These are phyloP conservation scores for Hemiscyllium ocellatum DNA, from an alignment of 2,113 vertebrate genomes.

Conservation along the genomic window DNA sequence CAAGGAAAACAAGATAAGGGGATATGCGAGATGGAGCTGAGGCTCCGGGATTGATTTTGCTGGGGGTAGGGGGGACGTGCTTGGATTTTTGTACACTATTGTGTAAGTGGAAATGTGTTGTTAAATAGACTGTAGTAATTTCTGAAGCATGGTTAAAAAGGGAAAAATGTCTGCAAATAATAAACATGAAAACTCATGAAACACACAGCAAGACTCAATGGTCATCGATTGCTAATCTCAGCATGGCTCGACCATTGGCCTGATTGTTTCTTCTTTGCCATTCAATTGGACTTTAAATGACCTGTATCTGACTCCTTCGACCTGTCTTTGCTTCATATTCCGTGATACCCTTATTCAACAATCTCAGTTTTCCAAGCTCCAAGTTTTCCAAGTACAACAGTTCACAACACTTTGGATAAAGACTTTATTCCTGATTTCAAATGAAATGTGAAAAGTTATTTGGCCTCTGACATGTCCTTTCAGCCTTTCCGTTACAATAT, in stretches of 20 bases:
- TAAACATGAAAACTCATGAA: neutral
- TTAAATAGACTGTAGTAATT: neutral
- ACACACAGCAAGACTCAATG: neutral
- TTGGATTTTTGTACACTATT: neutral
- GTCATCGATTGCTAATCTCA: neutral
- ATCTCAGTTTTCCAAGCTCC: neutral
- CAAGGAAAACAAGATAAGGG: constrained; percentile 29
- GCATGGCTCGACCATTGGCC: no score
- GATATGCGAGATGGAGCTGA: constrained; percentile 18
- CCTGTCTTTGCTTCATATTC: neutral
- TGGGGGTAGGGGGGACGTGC: neutral
- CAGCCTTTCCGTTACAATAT: neutral
- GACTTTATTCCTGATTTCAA: neutral
- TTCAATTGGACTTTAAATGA: neutral
- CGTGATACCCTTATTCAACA: neutral
- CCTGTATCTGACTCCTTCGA: neutral
- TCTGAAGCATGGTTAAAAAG: neutral
- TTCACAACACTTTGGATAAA: neutral
- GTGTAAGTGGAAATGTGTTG: constrained; percentile 15
- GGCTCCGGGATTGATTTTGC: neutral
- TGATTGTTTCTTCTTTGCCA: neutral
- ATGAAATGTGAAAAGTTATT: neutral
- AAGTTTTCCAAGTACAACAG: neutral
- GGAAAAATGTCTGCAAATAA: neutral
- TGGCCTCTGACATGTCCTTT: neutral